Evolutionary conservation across 2,113 vertebrate species (phyloP).

Genomic region (Aviceda subcristata): DNA sequence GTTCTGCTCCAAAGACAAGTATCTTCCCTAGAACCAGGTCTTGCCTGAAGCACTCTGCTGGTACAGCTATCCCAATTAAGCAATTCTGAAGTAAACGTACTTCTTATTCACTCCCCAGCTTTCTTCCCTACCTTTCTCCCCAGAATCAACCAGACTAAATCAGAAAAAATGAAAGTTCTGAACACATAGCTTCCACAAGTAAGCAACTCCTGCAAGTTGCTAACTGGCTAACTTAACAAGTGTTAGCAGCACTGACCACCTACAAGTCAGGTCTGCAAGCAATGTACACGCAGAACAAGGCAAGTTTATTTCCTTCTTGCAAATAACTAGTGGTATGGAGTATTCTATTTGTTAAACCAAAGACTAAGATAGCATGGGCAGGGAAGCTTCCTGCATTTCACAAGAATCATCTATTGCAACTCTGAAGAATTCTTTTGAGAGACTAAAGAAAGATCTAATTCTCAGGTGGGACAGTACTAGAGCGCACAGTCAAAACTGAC

Average conservation of each 20-base stretch:
- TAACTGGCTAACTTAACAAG: background rate
- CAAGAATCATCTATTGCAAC: background rate
- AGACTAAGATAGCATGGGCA: background rate
- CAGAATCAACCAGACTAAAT: background rate
- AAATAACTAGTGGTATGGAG: background rate
- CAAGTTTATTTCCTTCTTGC: background rate
- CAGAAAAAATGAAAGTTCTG: background rate
- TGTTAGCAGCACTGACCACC: rapidly evolving
- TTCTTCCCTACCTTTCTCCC: background rate
- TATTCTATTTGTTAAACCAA: background rate
- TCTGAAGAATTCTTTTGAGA: background rate
- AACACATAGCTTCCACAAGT: background rate
- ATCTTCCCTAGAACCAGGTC: background rate
- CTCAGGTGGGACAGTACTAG: background rate
- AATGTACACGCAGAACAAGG: background rate
- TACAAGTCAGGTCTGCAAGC: background rate
- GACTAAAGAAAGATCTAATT: background rate
- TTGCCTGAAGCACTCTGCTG: background rate
- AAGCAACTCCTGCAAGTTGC: background rate
- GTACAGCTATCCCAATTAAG: background rate
- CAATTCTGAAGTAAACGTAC: background rate
- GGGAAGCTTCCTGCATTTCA: background rate
- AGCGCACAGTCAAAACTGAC: background rate
- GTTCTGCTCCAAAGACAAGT: background rate
- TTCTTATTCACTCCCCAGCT: background rate